A percentile compares a stretch with the other conserved stretches of the same genome.
Conservation (phyloP, 2,888 invertebrate species). For the Lathronympha strigana region DNA sequence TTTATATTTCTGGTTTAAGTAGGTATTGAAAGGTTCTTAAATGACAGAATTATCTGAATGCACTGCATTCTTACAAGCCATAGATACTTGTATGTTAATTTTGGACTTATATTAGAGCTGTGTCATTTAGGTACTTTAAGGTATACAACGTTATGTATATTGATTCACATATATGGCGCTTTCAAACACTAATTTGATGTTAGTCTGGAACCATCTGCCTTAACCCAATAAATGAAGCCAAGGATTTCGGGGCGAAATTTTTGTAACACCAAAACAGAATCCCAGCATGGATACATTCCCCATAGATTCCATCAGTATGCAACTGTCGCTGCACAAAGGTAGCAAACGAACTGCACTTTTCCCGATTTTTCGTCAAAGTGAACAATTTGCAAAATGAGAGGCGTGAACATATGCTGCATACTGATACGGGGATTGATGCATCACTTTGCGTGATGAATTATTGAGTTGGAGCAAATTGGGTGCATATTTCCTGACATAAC, state of each 20-base stretch:
- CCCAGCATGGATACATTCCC: slow-evolving; percentile 18
- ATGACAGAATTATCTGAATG: slow-evolving; percentile 2
- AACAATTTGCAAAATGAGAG: slow-evolving; percentile 34
- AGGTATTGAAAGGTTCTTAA: slow-evolving; percentile 15
- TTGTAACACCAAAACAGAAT: not conserved
- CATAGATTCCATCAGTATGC: slow-evolving; percentile 35
- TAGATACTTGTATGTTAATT: not conserved
- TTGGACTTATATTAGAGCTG: not conserved
- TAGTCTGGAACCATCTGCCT: too few relatives aligned
- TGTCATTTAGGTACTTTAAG: too few relatives aligned
- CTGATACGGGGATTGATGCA: slow-evolving; percentile 33
- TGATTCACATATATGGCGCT: too few relatives aligned
- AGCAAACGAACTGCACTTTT: slow-evolving; percentile 38
- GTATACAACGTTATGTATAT: too few relatives aligned
- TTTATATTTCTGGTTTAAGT: slow-evolving; percentile 3
- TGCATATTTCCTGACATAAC: slow-evolving; percentile 8
- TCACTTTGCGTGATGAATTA: slow-evolving; percentile 26
- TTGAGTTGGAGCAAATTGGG: slow-evolving; percentile 27
- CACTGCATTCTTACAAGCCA: not conserved
- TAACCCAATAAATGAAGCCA: not conserved
- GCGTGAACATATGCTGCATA: slow-evolving; percentile 34
- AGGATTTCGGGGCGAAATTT: not conserved
- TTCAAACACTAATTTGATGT: too few relatives aligned
- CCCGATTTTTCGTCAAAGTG: slow-evolving; percentile 35
- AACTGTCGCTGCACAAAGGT: slow-evolving; percentile 32